Percentiles rank a stretch among this genome's conserved stretches.
Conservation (phyloP, 2,888 invertebrate species). For the Leucophenga maculata region DNA sequence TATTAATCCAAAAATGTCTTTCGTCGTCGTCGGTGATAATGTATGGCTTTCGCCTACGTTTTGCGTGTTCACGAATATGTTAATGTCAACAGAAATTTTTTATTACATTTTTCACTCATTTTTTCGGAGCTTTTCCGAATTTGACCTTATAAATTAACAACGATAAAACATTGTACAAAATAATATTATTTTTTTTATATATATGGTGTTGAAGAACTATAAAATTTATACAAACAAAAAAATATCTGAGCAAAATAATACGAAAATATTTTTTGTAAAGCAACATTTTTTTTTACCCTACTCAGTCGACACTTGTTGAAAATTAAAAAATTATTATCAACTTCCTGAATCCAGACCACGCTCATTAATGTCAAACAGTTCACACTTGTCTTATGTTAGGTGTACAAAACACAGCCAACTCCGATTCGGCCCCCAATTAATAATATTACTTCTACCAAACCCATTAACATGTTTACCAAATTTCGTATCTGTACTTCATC, state of each 20-base stretch:
- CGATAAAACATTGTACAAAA: slow-evolving; percentile 41
- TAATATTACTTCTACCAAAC: no score
- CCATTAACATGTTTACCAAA: no score
- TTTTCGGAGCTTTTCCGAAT: slow-evolving; percentile 36
- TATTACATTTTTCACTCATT: slow-evolving; percentile 43
- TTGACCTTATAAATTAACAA: slow-evolving; percentile 60
- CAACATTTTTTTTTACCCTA: slow-evolving; percentile 2
- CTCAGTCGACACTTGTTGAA: slow-evolving; percentile 13
- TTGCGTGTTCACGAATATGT: slow-evolving; percentile 24
- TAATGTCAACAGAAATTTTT: slow-evolving; percentile 41
- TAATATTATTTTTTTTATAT: slow-evolving; percentile 41
- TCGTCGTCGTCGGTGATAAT: slow-evolving; percentile 49
- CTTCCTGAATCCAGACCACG: no score
- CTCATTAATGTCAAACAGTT: no score
- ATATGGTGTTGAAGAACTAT: slow-evolving; percentile 45
- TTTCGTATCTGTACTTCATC: no score
- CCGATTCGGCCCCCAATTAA: no score
- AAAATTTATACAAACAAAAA: slow-evolving; percentile 40
- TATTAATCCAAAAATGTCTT: slow-evolving; percentile 57
- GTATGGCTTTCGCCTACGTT: slow-evolving; percentile 38
- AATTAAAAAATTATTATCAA: no score
- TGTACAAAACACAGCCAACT: no score
- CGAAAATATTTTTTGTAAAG: not conserved
- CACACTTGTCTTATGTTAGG: no score
- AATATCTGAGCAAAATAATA: not conserved